A percentile compares a stretch with the other conserved stretches of the same genome.
phyloP scores from a whole-genome alignment of 2,888 invertebrate species.

The Hemicrepidius hirtus region DNA sequence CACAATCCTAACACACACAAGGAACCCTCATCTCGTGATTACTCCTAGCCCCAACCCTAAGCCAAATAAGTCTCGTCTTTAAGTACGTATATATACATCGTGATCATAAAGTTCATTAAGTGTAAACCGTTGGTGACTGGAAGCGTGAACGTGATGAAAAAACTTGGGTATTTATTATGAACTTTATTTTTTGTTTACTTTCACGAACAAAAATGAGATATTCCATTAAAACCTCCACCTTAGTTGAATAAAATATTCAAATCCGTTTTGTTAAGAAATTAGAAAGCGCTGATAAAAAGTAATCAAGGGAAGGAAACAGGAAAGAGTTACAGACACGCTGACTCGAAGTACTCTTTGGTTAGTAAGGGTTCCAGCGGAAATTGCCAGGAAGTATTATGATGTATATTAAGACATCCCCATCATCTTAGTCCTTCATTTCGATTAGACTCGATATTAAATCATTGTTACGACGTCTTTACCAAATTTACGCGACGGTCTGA shows the following conservation, averaged over 20 bases:
- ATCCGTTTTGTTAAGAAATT: slow-evolving; percentile 41
- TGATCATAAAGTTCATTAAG: slow-evolving; percentile 71
- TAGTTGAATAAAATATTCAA: not conserved
- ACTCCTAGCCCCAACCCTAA: slow-evolving; percentile 63
- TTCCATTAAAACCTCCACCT: not conserved
- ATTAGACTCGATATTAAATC: slow-evolving; percentile 65
- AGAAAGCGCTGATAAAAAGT: slow-evolving; percentile 48
- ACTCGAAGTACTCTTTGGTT: slow-evolving; percentile 51
- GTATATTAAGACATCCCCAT: slow-evolving; percentile 68
- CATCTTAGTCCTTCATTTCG: slow-evolving; percentile 58
- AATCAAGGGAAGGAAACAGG: slow-evolving; percentile 52
- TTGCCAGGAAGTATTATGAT: slow-evolving; percentile 71
- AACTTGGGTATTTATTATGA: not conserved
- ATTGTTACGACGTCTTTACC: slow-evolving; percentile 51
- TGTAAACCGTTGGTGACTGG: slow-evolving; percentile 57
- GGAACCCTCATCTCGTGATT: slow-evolving; percentile 58
- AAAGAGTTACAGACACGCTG: slow-evolving; percentile 48
- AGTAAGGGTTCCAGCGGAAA: slow-evolving; percentile 65
- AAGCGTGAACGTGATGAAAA: slow-evolving; percentile 5
- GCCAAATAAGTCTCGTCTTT: slow-evolving; percentile 62
- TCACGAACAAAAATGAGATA: not conserved
- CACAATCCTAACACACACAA: slow-evolving; percentile 32
- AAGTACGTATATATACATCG: slow-evolving; percentile 70
- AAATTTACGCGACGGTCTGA: slow-evolving; percentile 6
- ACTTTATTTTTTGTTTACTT: too few species aligned